Evolutionary conservation across 1,140 invertebrate genomes (phyloP).

Genomic region (Metopolophium dirhodum): DNA sequence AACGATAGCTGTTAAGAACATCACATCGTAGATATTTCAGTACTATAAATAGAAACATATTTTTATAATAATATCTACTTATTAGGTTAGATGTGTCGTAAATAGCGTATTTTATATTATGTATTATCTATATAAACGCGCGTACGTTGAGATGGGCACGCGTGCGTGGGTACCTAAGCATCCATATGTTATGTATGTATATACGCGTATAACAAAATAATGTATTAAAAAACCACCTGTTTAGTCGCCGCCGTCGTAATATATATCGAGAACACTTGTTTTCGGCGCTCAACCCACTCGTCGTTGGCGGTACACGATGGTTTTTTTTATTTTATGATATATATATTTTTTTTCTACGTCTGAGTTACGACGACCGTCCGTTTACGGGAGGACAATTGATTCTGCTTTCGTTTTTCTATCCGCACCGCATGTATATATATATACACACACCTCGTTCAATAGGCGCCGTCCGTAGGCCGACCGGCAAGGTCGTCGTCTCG

Average conservation of each 20-base stretch:
- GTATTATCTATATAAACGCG: background rate
- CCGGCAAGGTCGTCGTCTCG: slow-evolving; percentile 23
- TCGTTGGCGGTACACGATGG: background rate
- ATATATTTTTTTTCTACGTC: background rate
- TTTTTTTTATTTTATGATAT: slow-evolving; percentile 6
- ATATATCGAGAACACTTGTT: slow-evolving; percentile 36
- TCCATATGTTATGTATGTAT: background rate
- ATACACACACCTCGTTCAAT: background rate
- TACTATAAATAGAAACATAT: background rate
- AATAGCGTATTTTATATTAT: background rate
- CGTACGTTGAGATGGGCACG: background rate
- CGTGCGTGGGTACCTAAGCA: background rate
- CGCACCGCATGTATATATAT: background rate
- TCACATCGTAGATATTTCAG: background rate
- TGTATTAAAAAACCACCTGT: slow-evolving; percentile 4
- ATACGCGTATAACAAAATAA: background rate
- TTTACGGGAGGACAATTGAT: slow-evolving; percentile 41
- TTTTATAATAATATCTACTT: background rate
- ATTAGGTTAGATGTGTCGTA: background rate
- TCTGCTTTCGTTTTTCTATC: slow-evolving; percentile 50
- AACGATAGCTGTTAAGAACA: too few species aligned
- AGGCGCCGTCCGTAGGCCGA: slow-evolving; percentile 39
- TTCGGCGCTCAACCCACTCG: slow-evolving; percentile 38
- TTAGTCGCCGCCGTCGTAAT: slow-evolving; percentile 10
- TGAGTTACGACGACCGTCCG: slow-evolving; percentile 23